Base-by-base conservation (phyloP, 2,797 vertebrate genomes). In the Ambastaia sidthimunki region DNA sequence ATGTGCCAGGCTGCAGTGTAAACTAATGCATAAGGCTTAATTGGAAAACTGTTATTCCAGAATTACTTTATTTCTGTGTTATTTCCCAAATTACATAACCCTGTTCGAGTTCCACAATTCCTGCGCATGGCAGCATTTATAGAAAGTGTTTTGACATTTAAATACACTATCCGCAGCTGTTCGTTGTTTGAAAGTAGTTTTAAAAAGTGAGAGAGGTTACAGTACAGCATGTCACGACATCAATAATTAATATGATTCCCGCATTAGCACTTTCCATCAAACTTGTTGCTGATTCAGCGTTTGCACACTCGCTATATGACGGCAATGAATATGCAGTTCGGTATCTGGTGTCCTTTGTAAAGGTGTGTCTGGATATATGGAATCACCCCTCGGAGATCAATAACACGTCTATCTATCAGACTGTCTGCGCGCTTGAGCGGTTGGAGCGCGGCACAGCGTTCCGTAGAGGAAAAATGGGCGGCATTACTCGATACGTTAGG, bases 211-310 rank as follows among this genome's bases (percentile, higher is more conserved):
- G 54, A 5, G 12, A 5, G 12, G 37, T 67, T 48, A 41, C 9
- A 41, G 37, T 41, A 9, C 37, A 9, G 37, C 9, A 44, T 74
- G 65, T 60, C 54, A 60, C 28, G 23, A 69, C 65, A 69, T 69
- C 65, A 59, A 69, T 69, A 69, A 77, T 69, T 59, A 25, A 77
- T 60, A 48, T 69, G 66, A 60, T 47, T 59, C 59, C 48, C 54
- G 5, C 23, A 71, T 63, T 70, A 78, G 44, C 76, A 50, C 47
- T 78, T 78, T 63, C 71, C 57, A 78, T 62, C 44, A 62, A 62
- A 48, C 23, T 62, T 13, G 1, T 5, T 50, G 76, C 70, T 78
- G 76, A 78, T 28, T 78, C 76, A 25, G 76, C 57, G 1, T 78
- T 70, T 60, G 41, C 41, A 1, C 55, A 48, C 66, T 48, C 48